These are phyloP conservation scores for Empis stercorea DNA, from an alignment of 2,888 invertebrate genomes.

Conservation along the genomic window DNA sequence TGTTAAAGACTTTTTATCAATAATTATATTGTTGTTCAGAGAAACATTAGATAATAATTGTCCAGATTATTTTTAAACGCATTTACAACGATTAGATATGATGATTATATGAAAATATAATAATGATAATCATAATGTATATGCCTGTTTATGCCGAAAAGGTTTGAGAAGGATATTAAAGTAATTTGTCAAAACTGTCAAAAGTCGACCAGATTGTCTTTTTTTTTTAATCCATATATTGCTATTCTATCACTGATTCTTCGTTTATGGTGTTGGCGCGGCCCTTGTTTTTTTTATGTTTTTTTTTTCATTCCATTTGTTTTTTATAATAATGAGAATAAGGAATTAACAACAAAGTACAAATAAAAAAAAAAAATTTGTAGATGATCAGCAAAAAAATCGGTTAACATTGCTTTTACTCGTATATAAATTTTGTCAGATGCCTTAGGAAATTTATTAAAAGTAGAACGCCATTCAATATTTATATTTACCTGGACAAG, in stretches of 20 bases:
- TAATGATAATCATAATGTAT: too few relatives aligned
- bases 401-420: too few relatives aligned
- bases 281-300: not conserved
- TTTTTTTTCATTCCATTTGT: not conserved
- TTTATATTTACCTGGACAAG: not conserved
- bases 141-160: too few relatives aligned
- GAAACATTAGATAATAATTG: too few relatives aligned
- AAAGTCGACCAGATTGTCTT: conserved; percentile 22
- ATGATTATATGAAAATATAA: too few relatives aligned
- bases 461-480: not conserved
- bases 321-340: not conserved
- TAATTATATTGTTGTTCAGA: too few relatives aligned
- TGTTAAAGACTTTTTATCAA: too few relatives aligned
- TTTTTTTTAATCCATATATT: conserved; percentile 12
- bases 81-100: too few relatives aligned
- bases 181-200: conserved; percentile 30
- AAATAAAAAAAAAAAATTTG: not conserved
- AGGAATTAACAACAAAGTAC: not conserved
- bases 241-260: not conserved
- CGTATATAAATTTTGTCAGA: too few relatives aligned
- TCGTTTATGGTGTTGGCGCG: not conserved
- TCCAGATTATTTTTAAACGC: too few relatives aligned
- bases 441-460: too few relatives aligned
- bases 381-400: too few relatives aligned
- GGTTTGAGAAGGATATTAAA: conserved; percentile 21